phyloP scores from a whole-genome alignment of 2,797 vertebrate genomes.

The Sitta carolinensis region DNA sequence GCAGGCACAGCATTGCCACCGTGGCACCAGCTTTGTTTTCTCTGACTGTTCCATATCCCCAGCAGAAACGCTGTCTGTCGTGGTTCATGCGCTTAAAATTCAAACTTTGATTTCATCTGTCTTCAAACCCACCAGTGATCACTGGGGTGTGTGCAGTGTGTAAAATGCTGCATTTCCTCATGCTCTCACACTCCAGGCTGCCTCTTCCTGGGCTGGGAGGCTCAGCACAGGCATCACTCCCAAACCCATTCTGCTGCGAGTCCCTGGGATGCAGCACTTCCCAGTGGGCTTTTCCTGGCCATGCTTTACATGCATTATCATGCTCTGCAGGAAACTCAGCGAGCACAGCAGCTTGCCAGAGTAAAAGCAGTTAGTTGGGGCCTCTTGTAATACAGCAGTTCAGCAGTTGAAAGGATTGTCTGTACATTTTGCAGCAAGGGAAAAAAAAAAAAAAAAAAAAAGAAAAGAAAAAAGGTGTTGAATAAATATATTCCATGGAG shows the following conservation, averaged over 20 bases:
- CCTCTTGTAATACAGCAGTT: background rate
- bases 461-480: background rate
- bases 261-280: background rate
- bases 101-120: background rate
- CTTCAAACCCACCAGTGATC: background rate
- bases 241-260: background rate
- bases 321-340: conserved; percentile 9
- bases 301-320: background rate
- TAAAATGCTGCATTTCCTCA: background rate
- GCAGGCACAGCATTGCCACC: background rate
- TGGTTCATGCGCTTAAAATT: background rate
- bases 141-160: accelerated
- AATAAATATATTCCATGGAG: background rate
- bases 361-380: background rate
- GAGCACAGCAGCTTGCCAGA: background rate
- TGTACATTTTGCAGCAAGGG: background rate
- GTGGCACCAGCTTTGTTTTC: background rate
- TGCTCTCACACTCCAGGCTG: background rate
- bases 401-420: background rate
- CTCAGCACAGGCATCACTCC: background rate
- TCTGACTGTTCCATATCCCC: background rate
- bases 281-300: background rate
- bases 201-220: background rate
- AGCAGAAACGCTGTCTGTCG: accelerated
- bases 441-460: background rate